phyloP scores from a whole-genome alignment of 2,797 vertebrate species.

The Kryptolebias ocellatus region DNA sequence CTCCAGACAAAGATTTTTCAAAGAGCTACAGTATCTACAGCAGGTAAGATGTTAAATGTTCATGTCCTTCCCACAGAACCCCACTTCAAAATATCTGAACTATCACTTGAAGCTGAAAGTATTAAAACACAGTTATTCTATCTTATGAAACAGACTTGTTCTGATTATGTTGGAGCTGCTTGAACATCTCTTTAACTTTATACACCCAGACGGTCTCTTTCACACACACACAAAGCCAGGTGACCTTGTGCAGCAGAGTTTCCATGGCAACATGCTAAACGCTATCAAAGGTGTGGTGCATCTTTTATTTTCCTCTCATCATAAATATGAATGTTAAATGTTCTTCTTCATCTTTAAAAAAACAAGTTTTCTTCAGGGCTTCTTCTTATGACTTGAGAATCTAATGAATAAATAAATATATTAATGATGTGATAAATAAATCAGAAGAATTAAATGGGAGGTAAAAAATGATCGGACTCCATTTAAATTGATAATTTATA shows the following conservation, averaged over 20 bases:
- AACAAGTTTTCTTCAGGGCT: conserved; percentile 19
- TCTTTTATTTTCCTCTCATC: conserved; percentile 33
- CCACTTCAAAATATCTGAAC: no score
- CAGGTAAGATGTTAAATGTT: no score
- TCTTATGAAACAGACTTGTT: conserved; percentile 15
- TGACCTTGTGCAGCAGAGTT: conserved; percentile 58
- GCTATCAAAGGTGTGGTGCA: conserved; percentile 33
- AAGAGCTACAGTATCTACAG: no score
- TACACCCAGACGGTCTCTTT: not conserved
- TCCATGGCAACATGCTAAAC: conserved; percentile 67
- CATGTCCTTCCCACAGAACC: no score
- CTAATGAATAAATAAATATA: not conserved
- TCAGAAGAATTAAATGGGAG: no score
- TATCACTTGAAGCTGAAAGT: no score
- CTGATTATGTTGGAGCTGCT: conserved; percentile 14
- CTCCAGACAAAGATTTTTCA: no score
- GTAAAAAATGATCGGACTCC: no score
- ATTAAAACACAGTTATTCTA: no score
- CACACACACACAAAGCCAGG: conserved; percentile 20
- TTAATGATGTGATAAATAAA: no score
- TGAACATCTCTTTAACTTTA: conserved; percentile 12
- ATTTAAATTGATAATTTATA: no score
- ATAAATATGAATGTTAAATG: conserved; percentile 32
- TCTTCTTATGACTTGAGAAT: not conserved
- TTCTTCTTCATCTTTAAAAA: conserved; percentile 18